Percentiles rank a stretch among this genome's conserved stretches.
Conservation (phyloP, 2,113 vertebrate species). For the Podiceps cristatus region DNA sequence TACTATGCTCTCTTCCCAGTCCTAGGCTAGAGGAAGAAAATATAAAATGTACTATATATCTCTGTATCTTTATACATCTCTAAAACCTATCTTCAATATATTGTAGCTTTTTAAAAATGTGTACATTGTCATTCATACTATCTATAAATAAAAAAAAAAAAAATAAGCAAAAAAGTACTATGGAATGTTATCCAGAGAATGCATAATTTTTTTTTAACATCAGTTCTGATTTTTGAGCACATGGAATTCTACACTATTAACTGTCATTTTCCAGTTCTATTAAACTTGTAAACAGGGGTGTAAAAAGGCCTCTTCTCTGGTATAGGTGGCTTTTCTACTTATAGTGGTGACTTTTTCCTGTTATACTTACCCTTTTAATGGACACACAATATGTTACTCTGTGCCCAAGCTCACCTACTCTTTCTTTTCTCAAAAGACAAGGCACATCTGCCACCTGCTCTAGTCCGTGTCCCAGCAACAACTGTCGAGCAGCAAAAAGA, state of each 20-base stretch:
- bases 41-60: background rate
- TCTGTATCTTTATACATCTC: background rate
- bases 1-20: background rate
- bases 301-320: slow-evolving; percentile 26
- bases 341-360: slow-evolving; percentile 59
- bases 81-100: background rate
- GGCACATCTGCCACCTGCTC: slow-evolving; percentile 95
- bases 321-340: slow-evolving; percentile 38
- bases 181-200: background rate
- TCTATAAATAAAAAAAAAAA: background rate
- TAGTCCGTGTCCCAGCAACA: slow-evolving; percentile 90
- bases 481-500: slow-evolving; percentile 94
- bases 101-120: background rate
- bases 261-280: background rate
- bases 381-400: slow-evolving; percentile 80
- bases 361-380: slow-evolving; percentile 76
- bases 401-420: slow-evolving; percentile 87
- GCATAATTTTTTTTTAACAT: background rate
- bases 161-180: background rate
- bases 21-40: background rate
- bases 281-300: background rate
- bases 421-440: slow-evolving; percentile 90
- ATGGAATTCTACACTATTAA: background rate
- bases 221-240: background rate
- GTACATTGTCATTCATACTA: background rate